phyloP scores from a whole-genome alignment of 1,140 invertebrate genomes.

The Lamellibrachia luymesi region DNA sequence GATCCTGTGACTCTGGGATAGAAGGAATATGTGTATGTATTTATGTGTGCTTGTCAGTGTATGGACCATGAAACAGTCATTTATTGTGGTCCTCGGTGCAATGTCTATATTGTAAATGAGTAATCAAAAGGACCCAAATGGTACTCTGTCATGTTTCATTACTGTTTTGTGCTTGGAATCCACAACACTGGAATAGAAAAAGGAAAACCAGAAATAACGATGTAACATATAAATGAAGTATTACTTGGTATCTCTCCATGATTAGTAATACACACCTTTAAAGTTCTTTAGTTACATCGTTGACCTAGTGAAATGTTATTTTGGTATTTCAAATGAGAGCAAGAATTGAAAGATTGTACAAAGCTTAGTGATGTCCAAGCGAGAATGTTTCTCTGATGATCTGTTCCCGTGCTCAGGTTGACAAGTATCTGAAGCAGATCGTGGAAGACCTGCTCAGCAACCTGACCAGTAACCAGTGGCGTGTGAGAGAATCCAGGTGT shows the following conservation, averaged over 20 bases:
- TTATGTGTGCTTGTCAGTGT: too few relatives aligned
- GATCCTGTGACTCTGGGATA: too few relatives aligned
- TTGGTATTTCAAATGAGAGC: neutral
- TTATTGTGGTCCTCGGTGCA: too few relatives aligned
- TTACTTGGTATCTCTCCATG: neutral
- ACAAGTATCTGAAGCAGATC: constrained; percentile 85
- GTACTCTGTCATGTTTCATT: neutral
- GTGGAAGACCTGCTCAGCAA: constrained; percentile 76
- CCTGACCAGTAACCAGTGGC: constrained; percentile 80
- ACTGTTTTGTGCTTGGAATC: neutral
- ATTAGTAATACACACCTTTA: neutral
- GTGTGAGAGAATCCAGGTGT: constrained; percentile 81
- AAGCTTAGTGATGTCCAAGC: neutral
- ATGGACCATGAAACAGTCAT: neutral
- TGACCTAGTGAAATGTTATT: neutral
- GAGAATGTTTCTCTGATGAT: neutral
- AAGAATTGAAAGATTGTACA: neutral
- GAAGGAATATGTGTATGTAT: too few relatives aligned
- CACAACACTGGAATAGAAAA: neutral
- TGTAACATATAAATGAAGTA: neutral
- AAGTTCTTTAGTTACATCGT: neutral
- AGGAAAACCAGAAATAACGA: too few relatives aligned
- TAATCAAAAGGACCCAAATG: too few relatives aligned
- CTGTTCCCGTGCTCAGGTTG: constrained; percentile 62
- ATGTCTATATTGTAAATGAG: neutral